phyloP scores from a whole-genome alignment of 2,797 vertebrate genomes.

The Myotis vivesi region DNA sequence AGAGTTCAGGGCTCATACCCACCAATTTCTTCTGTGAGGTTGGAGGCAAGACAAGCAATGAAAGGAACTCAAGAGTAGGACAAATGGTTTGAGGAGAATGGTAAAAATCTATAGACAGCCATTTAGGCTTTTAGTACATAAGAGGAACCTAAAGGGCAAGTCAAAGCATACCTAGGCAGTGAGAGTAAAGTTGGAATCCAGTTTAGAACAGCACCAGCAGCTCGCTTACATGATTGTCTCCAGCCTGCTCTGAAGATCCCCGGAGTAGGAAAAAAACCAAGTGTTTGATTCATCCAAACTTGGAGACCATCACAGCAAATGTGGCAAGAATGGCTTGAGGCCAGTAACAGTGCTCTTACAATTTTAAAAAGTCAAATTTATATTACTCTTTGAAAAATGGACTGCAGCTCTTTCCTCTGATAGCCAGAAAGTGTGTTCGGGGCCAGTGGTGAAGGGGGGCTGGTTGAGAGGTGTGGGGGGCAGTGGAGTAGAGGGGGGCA shows the following conservation, averaged over 20 bases:
- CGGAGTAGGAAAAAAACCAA: slow-evolving; percentile 5
- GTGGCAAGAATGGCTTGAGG: neutral
- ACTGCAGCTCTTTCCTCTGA: neutral
- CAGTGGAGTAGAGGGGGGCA: too few species aligned
- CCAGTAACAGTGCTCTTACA: neutral
- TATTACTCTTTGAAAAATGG: neutral
- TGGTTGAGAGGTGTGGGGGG: too few species aligned
- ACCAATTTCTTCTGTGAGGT: neutral
- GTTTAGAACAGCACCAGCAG: neutral
- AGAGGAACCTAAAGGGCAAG: neutral
- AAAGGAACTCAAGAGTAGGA: neutral
- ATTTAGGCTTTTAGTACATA: neutral
- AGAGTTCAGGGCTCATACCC: neutral
- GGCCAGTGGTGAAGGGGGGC: neutral
- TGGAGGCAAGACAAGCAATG: neutral
- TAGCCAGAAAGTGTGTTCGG: neutral
- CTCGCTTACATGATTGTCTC: neutral
- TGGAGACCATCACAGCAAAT: slow-evolving; percentile 39
- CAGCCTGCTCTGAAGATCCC: neutral
- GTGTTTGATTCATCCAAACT: neutral
- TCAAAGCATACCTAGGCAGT: neutral
- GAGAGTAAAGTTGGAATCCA: neutral
- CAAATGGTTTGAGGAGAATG: neutral
- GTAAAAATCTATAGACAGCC: neutral
- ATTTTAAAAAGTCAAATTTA: slow-evolving; percentile 20